Percentiles rank a stretch among this genome's conserved stretches.
These are phyloP conservation scores for Molothrus ater DNA, from an alignment of 2,797 vertebrate species.

Conservation along the genomic window DNA sequence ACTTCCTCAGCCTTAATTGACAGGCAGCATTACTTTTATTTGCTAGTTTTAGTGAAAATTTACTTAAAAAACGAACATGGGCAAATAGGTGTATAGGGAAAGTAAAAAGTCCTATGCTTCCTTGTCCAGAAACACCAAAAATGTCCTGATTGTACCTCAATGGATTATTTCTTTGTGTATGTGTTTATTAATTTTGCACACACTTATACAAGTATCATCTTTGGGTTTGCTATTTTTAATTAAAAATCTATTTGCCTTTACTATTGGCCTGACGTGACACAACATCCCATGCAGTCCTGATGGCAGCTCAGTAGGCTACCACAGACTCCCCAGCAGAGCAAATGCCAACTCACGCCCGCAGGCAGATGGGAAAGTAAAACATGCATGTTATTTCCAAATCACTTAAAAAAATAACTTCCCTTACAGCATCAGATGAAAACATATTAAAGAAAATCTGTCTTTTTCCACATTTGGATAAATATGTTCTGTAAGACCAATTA, in stretches of 20 bases:
- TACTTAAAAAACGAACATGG: not conserved
- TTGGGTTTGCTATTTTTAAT: constrained; percentile 35
- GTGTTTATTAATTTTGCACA: not conserved
- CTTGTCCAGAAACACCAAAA: not conserved
- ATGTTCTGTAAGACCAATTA: not conserved
- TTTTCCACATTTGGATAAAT: not conserved
- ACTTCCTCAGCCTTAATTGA: not conserved
- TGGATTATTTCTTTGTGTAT: not conserved
- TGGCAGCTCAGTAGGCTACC: constrained; percentile 53
- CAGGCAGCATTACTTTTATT: not conserved
- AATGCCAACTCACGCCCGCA: constrained; percentile 43
- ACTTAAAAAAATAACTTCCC: constrained; percentile 12
- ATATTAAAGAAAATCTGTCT: constrained; percentile 1
- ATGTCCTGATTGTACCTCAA: not conserved
- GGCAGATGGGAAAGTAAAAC: constrained; percentile 54
- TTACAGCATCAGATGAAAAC: constrained; percentile 2
- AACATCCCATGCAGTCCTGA: constrained; percentile 31
- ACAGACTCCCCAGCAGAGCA: not conserved
- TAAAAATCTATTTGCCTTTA: constrained; percentile 38
- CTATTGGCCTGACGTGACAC: not conserved
- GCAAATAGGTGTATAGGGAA: not conserved
- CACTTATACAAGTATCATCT: not conserved
- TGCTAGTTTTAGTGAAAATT: not conserved
- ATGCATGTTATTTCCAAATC: constrained; percentile 36
- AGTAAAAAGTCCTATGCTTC: not conserved